Evolutionary conservation across 2,113 vertebrate genomes (phyloP).

Genomic region (Rhodinocichla rosea): DNA sequence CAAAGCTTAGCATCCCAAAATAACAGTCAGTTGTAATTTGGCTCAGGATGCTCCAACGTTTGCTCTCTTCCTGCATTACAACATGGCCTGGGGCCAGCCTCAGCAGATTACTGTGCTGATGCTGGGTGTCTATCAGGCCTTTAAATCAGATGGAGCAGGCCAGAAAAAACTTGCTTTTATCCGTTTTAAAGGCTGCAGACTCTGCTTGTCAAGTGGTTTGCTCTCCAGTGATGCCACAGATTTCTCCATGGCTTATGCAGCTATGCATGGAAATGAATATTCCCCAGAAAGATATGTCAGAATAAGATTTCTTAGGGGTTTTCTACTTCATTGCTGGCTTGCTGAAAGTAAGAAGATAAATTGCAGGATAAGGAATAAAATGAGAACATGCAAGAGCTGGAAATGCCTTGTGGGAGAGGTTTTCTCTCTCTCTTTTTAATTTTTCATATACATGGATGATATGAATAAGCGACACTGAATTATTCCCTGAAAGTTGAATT

Average conservation of each 20-base stretch:
- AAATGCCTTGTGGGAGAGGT: background rate
- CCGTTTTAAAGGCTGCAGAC: background rate
- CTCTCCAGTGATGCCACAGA: constrained; percentile 30
- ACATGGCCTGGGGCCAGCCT: constrained; percentile 12
- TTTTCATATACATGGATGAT: background rate
- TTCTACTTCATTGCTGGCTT: background rate
- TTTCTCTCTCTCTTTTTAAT: background rate
- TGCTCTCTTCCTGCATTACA: constrained; percentile 16
- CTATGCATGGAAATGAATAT: background rate
- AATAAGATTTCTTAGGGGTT: background rate
- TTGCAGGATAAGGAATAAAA: constrained; percentile 12
- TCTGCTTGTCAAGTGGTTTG: background rate
- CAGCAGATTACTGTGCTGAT: constrained; percentile 9
- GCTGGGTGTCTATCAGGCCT: constrained; percentile 27
- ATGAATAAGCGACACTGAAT: background rate
- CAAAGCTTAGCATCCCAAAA: constrained; percentile 19
- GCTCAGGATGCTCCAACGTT: background rate
- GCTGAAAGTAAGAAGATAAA: constrained; percentile 22
- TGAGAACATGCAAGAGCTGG: background rate
- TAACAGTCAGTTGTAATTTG: constrained; percentile 33
- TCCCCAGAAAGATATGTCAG: constrained; percentile 27
- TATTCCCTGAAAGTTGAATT: background rate
- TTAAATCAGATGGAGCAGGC: constrained; percentile 18
- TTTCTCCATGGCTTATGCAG: background rate
- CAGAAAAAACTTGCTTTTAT: constrained; percentile 53